Conservation (phyloP, 2,113 vertebrate species). For the Oenanthe melanoleuca region DNA sequence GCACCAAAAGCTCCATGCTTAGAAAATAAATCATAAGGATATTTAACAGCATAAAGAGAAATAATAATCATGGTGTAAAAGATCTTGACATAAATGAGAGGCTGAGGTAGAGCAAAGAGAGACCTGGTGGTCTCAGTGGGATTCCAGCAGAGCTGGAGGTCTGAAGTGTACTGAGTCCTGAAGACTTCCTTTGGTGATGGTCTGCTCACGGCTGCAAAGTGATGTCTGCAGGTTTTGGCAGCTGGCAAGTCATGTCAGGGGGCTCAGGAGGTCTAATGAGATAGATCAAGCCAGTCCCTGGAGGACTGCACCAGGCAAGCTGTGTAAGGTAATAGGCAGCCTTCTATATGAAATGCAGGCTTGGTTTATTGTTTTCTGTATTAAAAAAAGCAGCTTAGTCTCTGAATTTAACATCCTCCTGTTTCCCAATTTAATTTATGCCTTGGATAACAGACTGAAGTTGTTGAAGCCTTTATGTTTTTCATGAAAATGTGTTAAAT, state of each 20-base stretch:
- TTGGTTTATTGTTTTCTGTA: neutral
- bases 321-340: neutral
- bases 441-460: neutral
- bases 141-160: neutral
- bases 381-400: neutral
- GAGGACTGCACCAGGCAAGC: neutral
- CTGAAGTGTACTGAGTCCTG: neutral
- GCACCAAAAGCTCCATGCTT: neutral
- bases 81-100: neutral
- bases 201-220: neutral
- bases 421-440: neutral
- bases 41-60: neutral
- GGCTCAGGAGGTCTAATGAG: neutral
- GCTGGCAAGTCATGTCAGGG: neutral
- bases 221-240: neutral
- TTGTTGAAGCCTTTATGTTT: neutral
- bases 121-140: neutral
- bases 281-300: neutral
- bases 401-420: neutral
- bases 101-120: conserved; percentile 39
- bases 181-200: neutral
- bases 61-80: neutral
- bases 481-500: neutral
- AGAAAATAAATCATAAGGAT: neutral
- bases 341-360: neutral